Conservation (phyloP, 2,888 invertebrate species). For the Alloscopus bannaensis region DNA sequence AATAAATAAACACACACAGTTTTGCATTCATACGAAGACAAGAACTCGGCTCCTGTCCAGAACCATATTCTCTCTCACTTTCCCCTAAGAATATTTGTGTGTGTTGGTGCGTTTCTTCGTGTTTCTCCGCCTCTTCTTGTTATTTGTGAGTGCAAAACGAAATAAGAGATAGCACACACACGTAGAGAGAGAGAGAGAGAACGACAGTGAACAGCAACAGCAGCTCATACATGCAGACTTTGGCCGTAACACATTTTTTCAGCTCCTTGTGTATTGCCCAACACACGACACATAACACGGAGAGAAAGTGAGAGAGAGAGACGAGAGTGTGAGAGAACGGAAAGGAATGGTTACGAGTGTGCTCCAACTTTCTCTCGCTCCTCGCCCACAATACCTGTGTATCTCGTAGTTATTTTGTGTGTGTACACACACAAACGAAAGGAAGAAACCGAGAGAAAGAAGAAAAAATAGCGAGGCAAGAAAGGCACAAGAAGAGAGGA, state of each 20-base stretch:
- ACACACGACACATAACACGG: not conserved
- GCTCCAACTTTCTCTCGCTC: slow-evolving; percentile 36
- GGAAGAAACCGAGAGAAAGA: slow-evolving; percentile 22
- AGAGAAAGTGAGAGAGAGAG: slow-evolving; percentile 25
- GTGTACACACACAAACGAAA: too few relatives aligned
- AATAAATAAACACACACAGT: too few relatives aligned
- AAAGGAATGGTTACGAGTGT: not conserved
- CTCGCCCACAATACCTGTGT: slow-evolving; percentile 60
- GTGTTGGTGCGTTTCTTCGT: slow-evolving; percentile 15
- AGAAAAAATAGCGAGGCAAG: slow-evolving; percentile 38
- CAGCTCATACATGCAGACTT: too few relatives aligned
- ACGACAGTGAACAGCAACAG: too few relatives aligned
- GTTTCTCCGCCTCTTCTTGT: not conserved
- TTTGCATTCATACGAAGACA: too few relatives aligned
- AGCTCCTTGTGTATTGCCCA: too few relatives aligned
- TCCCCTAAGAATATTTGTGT: too few relatives aligned
- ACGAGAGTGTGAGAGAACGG: slow-evolving; percentile 22
- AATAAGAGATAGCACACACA: not conserved
- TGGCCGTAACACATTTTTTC: too few relatives aligned
- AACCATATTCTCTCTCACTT: too few relatives aligned
- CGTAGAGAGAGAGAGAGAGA: slow-evolving; percentile 8
- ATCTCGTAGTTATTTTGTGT: slow-evolving; percentile 64
- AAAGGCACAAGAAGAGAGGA: too few relatives aligned
- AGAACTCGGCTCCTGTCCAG: too few relatives aligned
- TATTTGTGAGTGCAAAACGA: not conserved